Evolutionary conservation across 2,113 vertebrate species (phyloP), one percentile per base, ranked within the genome.

Genomic region (Colius striatus): DNA sequence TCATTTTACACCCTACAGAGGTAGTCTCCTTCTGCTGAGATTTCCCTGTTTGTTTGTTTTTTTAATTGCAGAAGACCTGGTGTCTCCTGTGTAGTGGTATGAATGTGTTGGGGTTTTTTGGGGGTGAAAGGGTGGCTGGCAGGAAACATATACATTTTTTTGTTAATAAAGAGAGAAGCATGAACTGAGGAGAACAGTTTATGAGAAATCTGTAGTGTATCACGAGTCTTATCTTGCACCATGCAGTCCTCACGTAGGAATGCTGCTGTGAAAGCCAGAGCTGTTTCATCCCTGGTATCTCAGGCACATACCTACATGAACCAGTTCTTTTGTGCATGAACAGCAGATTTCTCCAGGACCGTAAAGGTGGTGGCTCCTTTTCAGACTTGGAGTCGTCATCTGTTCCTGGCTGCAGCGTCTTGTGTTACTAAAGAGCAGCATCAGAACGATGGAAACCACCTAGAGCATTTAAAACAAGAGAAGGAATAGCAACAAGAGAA

Each of bases 1-100:
- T 71, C 55, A 72, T 87, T 77, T 95, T 86, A 76, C 85, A 88
- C 68, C 87, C 80, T n/a, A 6, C 81, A 76, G 80, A 87, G 67
- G 51, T 91, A 57, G 34, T 29, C 61, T 58, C 26, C 65, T 88
- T 80, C 87, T 95, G 61, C 70, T 88, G 73, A 92, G 88, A 73
- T 36, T 34, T 65, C 61, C 36, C 54, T 32, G 17, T 17, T 5
- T 2, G 6, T 38, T 25, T 41, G 7, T 58, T 55, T 21, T 61
- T 83, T 60, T 38, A 7, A 32, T 77, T 54, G 50, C 15, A 36
- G 47, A 62, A 94, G 62, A 26, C 36, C 26, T 0, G 1, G 4
- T 80, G 41, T 87, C n/a, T 79, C 19, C 41, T 73, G 0, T 5
- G 20, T 27, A 13, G 32, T 30, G 21, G 9, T 84, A 26, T 57